Evolutionary conservation across 2,797 vertebrate genomes (phyloP), one percentile per base, ranked within the genome.

Genomic region (Hephaestus fuliginosus): DNA sequence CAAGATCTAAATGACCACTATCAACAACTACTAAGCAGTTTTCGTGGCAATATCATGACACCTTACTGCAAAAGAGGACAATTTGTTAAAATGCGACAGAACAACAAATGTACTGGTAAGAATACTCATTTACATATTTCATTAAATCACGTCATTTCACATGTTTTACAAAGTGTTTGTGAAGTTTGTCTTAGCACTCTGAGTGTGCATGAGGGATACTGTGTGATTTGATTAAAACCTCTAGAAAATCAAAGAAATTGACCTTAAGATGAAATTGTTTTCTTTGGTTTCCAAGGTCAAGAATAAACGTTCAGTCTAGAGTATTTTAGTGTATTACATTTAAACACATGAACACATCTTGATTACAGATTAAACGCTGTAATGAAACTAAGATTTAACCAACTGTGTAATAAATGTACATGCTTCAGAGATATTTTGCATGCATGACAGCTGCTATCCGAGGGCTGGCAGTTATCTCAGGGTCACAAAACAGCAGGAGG

Each of bases 401-500:
- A 48, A n/a, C 22, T 70, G 52, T 44, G 51, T 46, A 5, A 64
- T 17, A 30, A 17, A 49, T 25, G 15, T 58, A 43, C 17, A 39
- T 60, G 53, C 30, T 70, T 60, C 44, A 33, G 41, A 18, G 22
- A 5, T 72, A 36, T 39, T 20, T 14, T 3, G 3, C 25, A n/a
- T 25, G 44, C 33, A 17, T 48, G 7, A 39, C 30, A 58, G 30
- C 15, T 53, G 30, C 25, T 41, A 33, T 39, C 1, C 0, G 36
- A 30, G 7, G 53, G 28, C 55, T 17, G 3, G 33, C 15, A 49
- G 17, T 61, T 69, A 58, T 39, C 63, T 49, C 25, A 70, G 43
- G n/a, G 51, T 53, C 49, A 44, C 15, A 11, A 43, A 67, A 62
- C 64, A 70, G 52, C 49, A 72, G 70, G 56, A n/a, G n/a, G 20